Evolutionary conservation across 1,140 invertebrate genomes (phyloP).

Genomic region (Procambarus clarkii): DNA sequence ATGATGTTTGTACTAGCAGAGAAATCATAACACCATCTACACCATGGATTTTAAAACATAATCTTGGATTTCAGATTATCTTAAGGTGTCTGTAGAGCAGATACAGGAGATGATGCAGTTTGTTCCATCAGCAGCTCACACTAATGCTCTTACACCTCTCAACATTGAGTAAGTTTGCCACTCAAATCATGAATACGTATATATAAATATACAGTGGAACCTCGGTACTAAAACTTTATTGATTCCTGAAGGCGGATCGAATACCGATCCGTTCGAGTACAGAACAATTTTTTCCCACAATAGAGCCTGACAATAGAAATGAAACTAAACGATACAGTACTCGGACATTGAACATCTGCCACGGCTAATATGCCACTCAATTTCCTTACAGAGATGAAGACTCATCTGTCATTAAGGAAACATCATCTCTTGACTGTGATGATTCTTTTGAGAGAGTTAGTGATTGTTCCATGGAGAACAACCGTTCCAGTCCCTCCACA

Average conservation of each 20-base stretch:
- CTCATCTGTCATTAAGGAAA: background rate
- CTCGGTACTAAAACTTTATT: no score
- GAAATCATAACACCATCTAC: no score
- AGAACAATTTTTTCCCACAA: no score
- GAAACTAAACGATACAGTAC: background rate
- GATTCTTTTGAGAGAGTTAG: slow-evolving; percentile 64
- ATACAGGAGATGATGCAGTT: slow-evolving; percentile 57
- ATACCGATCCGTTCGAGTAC: no score
- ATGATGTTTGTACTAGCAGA: no score
- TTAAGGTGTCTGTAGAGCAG: slow-evolving; percentile 44
- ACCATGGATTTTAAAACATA: background rate
- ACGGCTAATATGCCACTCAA: no score
- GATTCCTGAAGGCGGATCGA: no score
- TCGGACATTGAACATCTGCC: background rate
- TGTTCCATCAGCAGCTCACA: slow-evolving; percentile 46
- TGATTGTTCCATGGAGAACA: slow-evolving; percentile 70
- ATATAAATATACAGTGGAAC: no score
- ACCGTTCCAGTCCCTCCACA: slow-evolving; percentile 59
- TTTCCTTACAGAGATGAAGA: slow-evolving; percentile 33
- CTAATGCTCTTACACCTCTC: slow-evolving; percentile 24
- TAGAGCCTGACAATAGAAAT: no score
- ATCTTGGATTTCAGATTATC: slow-evolving; percentile 16
- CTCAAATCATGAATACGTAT: no score
- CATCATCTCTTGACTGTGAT: slow-evolving; percentile 55
- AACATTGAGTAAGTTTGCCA: slow-evolving; percentile 46